These are phyloP conservation scores for Euplexia lucipara DNA, from an alignment of 2,888 invertebrate genomes.

Conservation along the genomic window DNA sequence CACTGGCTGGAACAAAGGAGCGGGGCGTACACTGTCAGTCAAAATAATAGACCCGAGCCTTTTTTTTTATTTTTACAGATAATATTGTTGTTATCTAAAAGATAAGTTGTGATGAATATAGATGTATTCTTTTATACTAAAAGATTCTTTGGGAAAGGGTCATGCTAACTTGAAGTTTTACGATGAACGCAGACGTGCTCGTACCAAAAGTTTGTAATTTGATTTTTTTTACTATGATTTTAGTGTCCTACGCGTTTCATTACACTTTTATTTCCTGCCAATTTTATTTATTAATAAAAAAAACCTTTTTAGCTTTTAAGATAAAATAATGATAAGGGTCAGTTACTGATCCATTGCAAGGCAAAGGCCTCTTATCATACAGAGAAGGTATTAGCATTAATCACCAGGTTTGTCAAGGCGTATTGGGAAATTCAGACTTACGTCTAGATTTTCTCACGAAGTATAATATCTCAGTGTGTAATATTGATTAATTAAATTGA, in stretches of 20 bases:
- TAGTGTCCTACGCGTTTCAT: neutral
- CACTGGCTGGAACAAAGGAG: slow-evolving; percentile 52
- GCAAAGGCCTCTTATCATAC: too few species aligned
- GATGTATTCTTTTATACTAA: slow-evolving; percentile 1
- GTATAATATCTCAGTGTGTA: too few species aligned
- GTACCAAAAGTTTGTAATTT: neutral
- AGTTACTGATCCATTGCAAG: too few species aligned
- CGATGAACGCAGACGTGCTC: neutral
- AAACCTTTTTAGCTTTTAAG: neutral
- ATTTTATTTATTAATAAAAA: neutral
- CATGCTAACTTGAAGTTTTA: neutral
- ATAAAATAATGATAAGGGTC: too few species aligned
- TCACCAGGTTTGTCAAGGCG: too few species aligned
- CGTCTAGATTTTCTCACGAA: too few species aligned
- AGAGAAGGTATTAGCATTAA: too few species aligned
- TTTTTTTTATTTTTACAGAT: slow-evolving; percentile 39
- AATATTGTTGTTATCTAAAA: slow-evolving; percentile 14
- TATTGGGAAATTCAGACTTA: too few species aligned
- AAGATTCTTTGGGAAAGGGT: slow-evolving; percentile 2
- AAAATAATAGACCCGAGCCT: slow-evolving; percentile 50
- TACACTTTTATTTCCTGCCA: neutral
- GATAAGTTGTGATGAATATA: slow-evolving; percentile 17
- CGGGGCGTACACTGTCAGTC: slow-evolving; percentile 46
- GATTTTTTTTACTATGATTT: slow-evolving; percentile 2
- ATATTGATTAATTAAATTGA: too few species aligned